Percentiles rank a stretch among this genome's conserved stretches.
phyloP scores from a whole-genome alignment of 2,888 invertebrate species.

The Drosophila pseudotakahashii region DNA sequence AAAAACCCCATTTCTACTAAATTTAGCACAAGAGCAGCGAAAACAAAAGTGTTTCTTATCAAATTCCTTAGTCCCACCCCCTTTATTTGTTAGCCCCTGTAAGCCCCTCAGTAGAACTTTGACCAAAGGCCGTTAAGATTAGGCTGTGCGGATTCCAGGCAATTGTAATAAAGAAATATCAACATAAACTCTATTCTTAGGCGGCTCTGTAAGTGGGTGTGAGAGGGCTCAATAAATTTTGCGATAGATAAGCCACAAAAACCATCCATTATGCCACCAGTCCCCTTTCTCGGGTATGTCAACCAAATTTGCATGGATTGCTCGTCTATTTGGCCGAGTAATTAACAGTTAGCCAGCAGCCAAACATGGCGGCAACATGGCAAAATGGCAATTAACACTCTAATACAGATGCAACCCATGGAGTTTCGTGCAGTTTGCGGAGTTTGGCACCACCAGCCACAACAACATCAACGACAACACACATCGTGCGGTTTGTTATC shows the following conservation, averaged over 20 bases:
- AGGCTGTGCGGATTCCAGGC: constrained; percentile 33
- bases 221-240: constrained; percentile 36
- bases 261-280: constrained; percentile 38
- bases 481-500: constrained; percentile 51
- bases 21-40: constrained; percentile 26
- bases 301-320: constrained; percentile 50
- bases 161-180: constrained; percentile 54
- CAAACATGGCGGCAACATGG: constrained; percentile 59
- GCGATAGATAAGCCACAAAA: constrained; percentile 29
- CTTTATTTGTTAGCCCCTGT: neutral
- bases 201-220: constrained; percentile 25
- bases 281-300: constrained; percentile 14
- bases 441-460: constrained; percentile 9
- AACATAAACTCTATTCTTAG: constrained; percentile 26
- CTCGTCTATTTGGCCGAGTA: constrained; percentile 55
- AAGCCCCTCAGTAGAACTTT: constrained; percentile 59
- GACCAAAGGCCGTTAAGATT: constrained; percentile 69
- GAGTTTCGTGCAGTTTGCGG: constrained; percentile 9
- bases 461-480: constrained; percentile 7
- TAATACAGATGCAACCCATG: constrained; percentile 9
- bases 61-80: constrained; percentile 21
- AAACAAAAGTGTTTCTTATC: constrained; percentile 78
- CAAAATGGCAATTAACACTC: constrained; percentile 69
- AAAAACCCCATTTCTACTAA: neutral
- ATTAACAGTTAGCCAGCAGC: constrained; percentile 69